Base-by-base conservation (phyloP, 2,888 invertebrate genomes). In the Drosophila lutescens region DNA sequence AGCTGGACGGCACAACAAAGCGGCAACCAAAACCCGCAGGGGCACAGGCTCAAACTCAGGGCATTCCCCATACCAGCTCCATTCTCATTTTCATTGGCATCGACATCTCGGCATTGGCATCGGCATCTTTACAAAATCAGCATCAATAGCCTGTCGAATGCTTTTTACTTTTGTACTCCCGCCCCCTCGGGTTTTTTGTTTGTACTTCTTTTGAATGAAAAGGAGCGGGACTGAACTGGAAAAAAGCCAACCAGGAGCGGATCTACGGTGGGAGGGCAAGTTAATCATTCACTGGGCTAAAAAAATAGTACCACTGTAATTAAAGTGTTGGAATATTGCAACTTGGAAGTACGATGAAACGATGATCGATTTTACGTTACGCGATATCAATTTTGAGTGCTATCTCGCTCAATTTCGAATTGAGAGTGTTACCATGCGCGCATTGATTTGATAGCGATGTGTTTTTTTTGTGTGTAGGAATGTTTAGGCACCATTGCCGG, bases 141-240 rank as follows among this genome's bases (percentile, higher is more conserved):
- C 83, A 86, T 83, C 83, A 83, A 83, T 88, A 82, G 83, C 85
- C 78, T 73, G 83, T 83, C 88, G 83, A 86, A 83, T 82, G 83
- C 74, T 80, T 77, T 86, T 73, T 85, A 86, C 71, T 85, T 67
- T 87, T 82, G 70, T 58, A 32, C 66, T 17, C 46, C 46, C 6
- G 26, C 26, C 53, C 36, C 30, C 36, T 15, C 30, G 17, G 17
- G 32, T 49, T 41, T 10, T 30, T 62, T 63, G 62, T 63, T 63
- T 63, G 62, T 62, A 43, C 43, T 63, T 62, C 43, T 62, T 63
- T 62, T 63, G 63, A 63, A 23, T 46, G 40, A 20, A 41, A 44
- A 17, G 46, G 15, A 44, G 30, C 12, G 62, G 62, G 40, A 41
- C 47, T 41, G 41, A 34, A 34, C 62, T 49, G 62, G 41, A 43